Percentiles rank a stretch among this genome's conserved stretches.
Evolutionary conservation across 2,797 vertebrate species (phyloP).

Genomic region (Miichthys miiuy): DNA sequence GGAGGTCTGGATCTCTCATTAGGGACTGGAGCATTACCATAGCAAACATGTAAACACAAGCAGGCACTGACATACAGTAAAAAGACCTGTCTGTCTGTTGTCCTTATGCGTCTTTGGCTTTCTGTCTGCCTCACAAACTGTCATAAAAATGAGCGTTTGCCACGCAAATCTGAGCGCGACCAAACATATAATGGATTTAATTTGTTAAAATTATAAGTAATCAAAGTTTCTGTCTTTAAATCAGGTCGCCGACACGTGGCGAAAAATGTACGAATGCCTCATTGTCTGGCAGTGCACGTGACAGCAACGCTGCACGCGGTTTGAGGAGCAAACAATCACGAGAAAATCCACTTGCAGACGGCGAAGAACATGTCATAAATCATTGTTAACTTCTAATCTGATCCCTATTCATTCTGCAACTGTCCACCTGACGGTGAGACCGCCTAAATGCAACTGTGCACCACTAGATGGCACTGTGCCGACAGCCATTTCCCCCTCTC

Average conservation of each 20-base stretch:
- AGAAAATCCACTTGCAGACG: constrained; percentile 36
- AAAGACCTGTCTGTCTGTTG: neutral
- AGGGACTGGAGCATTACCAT: constrained; percentile 28
- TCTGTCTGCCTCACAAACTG: neutral
- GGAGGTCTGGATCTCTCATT: constrained; percentile 52
- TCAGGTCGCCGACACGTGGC: neutral
- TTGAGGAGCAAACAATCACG: constrained; percentile 27
- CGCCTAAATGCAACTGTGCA: neutral
- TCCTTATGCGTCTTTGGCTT: too few relatives aligned
- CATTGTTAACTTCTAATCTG: constrained; percentile 65
- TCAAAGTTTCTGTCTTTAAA: constrained; percentile 3
- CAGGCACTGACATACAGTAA: neutral
- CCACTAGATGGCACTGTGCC: constrained; percentile 86
- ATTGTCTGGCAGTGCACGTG: constrained; percentile 20
- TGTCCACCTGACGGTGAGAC: constrained; percentile 39
- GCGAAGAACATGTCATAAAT: constrained; percentile 61
- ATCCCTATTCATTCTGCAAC: constrained; percentile 39
- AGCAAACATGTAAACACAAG: constrained; percentile 48
- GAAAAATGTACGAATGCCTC: constrained; percentile 7
- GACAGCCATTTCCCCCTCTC: constrained; percentile 65
- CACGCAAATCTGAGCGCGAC: neutral
- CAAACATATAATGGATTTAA: too few relatives aligned
- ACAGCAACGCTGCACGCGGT: neutral
- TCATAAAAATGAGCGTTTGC: neutral
- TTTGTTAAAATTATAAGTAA: neutral